Base-by-base conservation (phyloP, 37 sponge, comb jelly and placozoan genomes). In the Chondrilla cf. caribensis region DNA sequence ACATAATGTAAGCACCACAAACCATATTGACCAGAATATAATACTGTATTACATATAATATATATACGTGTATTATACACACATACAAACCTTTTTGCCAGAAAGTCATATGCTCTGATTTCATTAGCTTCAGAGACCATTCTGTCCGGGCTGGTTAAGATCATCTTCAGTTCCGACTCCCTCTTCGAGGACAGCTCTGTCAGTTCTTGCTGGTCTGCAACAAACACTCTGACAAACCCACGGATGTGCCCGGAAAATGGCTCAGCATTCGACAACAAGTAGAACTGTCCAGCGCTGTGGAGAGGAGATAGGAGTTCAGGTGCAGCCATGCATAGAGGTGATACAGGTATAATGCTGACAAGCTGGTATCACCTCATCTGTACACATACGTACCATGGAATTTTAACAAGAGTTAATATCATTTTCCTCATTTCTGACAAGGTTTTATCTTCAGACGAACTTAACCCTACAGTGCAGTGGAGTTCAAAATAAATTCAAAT, bases 181-280 rank as follows among this genome's bases (percentile, higher is more conserved):
- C 33, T 37, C 31, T 38, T 31, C 18, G 38, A 15, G 8, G 57
- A 17, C 55, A 58, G 82, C 39, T 71, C 43, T 70, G 83, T 35
- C 41, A 92, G 58, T 55, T 83, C 58, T 18, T 82, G 75, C 41
- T 9, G 3, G 11, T 60, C 32, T n/a, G 93, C 86, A 22, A 88
- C 80, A 60, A 92, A 88, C 26, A 88, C 60, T 26, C 93, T 60
- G 37, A 77, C 80, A 82, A 92, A 88, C 15, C 44, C 78, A 26
- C 58, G 58, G n/a, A 88, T 58, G 29, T 88, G 65, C 1, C 77
- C 47, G 29, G 26, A 47, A 78, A 87, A 85, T 3, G 88, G 92
- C 21, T 58, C 70, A 28, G 43, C 66, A 25, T 33, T 55, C 21
- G 38, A 24, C 33, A 70, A 51, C 0, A 91, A 41, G 9, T 51